These are phyloP conservation scores for Rallus crepitans DNA, from an alignment of 2,797 vertebrate species.

Conservation along the genomic window DNA sequence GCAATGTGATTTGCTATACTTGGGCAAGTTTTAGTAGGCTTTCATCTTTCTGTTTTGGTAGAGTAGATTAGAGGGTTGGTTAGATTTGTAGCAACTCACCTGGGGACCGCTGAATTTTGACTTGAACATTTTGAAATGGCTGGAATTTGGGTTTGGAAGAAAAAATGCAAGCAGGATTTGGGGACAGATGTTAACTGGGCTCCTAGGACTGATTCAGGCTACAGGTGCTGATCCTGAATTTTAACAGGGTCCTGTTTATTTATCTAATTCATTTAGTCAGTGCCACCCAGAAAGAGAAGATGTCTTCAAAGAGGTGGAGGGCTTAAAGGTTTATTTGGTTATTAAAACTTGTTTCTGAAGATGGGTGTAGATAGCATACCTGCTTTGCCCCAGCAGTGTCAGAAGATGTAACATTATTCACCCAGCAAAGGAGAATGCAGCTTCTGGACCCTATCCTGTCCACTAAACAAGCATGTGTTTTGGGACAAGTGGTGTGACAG, in stretches of 20 bases:
- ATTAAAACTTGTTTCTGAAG: background rate
- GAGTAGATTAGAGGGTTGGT: background rate
- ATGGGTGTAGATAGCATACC: background rate
- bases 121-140: background rate
- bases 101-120: background rate
- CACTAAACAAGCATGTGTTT: background rate
- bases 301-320: background rate
- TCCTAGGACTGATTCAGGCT: background rate
- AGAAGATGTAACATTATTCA: background rate
- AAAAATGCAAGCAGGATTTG: background rate
- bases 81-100: background rate
- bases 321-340: background rate
- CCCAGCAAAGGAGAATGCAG: background rate
- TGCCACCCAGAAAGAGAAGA: background rate
- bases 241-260: background rate
- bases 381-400: background rate
- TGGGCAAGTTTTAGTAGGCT: background rate
- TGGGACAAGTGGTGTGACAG: background rate
- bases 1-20: background rate
- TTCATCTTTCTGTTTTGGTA: background rate
- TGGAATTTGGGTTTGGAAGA: background rate
- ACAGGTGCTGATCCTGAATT: background rate
- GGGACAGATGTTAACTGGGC: background rate
- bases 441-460: background rate
- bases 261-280: background rate